phyloP scores from a whole-genome alignment of 1,140 invertebrate species.

The Trigoniulus corallinus region DNA sequence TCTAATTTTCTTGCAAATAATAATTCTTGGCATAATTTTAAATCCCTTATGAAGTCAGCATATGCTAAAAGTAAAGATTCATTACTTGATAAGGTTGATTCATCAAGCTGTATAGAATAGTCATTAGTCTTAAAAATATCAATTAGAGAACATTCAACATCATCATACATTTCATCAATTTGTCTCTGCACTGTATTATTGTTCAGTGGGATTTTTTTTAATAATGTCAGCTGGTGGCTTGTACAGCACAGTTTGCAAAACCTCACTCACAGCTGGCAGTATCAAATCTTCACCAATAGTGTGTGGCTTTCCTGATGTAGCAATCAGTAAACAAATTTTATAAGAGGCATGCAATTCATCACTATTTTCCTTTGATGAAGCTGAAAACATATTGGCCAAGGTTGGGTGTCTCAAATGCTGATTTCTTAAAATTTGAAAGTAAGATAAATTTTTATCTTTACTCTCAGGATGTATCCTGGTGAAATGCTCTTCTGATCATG shows the following conservation, averaged over 20 bases:
- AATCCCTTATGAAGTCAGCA: background rate
- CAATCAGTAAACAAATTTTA: slow-evolving; percentile 11
- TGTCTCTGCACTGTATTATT: slow-evolving; percentile 9
- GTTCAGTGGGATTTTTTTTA: slow-evolving; percentile 8
- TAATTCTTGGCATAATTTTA: slow-evolving; percentile 5
- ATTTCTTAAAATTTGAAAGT: slow-evolving; percentile 3
- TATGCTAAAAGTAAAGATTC: slow-evolving; percentile 8
- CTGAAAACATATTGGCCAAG: background rate
- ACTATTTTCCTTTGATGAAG: slow-evolving; percentile 3
- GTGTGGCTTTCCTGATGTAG: slow-evolving; percentile 9
- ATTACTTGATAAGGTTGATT: slow-evolving; percentile 10
- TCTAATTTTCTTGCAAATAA: slow-evolving; percentile 10
- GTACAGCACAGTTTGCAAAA: slow-evolving; percentile 8
- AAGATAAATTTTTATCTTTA: slow-evolving; percentile 7
- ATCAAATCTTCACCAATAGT: slow-evolving; percentile 11
- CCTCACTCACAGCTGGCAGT: slow-evolving; percentile 6
- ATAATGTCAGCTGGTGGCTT: slow-evolving; percentile 5
- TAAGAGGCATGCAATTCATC: slow-evolving; percentile 9
- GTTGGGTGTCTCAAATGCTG: background rate
- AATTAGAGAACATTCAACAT: slow-evolving; percentile 7
- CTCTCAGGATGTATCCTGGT: slow-evolving; percentile 6
- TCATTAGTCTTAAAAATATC: slow-evolving; percentile 2
- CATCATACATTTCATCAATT: slow-evolving; percentile 9
- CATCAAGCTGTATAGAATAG: slow-evolving; percentile 9
- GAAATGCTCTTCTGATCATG: slow-evolving; percentile 6